phyloP scores from a whole-genome alignment of 37 sponge, comb jelly and placozoan species.

The Beroe ovata region DNA sequence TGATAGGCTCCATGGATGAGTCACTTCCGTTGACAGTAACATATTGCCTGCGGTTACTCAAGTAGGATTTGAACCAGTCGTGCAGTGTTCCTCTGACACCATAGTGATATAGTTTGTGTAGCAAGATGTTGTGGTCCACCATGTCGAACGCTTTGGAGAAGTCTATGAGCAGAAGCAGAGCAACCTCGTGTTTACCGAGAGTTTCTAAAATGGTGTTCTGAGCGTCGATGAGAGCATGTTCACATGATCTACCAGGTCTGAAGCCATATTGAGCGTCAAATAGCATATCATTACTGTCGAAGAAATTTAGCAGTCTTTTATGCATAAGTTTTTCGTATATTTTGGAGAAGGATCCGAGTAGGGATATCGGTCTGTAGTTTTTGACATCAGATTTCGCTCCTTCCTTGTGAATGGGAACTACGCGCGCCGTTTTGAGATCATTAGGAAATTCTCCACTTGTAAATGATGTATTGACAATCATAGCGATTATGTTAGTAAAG shows the following conservation, averaged over 20 bases:
- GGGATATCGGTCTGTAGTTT: no score
- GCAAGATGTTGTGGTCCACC: background rate
- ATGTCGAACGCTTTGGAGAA: background rate
- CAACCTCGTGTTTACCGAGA: background rate
- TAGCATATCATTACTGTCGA: background rate
- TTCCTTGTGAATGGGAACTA: background rate
- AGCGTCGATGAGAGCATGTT: background rate
- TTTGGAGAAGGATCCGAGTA: no score
- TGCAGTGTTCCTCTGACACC: background rate
- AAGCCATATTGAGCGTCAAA: background rate
- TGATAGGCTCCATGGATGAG: background rate
- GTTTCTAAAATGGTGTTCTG: background rate
- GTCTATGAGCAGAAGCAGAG: background rate
- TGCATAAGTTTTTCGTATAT: slow-evolving; percentile 14
- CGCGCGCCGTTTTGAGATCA: background rate
- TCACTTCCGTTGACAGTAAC: background rate
- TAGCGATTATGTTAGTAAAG: background rate
- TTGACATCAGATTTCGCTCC: background rate
- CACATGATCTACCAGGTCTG: background rate
- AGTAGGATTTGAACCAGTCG: background rate
- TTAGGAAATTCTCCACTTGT: background rate
- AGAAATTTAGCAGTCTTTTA: background rate
- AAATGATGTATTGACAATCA: background rate
- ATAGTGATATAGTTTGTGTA: background rate
- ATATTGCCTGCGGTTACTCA: background rate